Base-by-base conservation (phyloP, 2,797 vertebrate genomes). In the Enteromius afrohamiltoni region DNA sequence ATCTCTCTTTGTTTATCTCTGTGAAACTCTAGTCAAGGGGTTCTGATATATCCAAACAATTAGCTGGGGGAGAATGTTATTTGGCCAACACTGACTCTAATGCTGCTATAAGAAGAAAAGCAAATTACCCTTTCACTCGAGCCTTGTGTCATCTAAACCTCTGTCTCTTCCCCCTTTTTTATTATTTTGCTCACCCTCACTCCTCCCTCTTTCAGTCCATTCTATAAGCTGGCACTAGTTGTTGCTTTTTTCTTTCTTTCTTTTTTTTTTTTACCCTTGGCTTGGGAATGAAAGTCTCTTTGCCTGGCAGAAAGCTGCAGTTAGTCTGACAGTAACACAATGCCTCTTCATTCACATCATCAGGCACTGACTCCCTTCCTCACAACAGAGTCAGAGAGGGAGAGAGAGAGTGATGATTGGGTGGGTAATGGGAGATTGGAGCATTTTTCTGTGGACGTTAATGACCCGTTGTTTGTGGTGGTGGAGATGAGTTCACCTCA, bases 241-340 rank as follows among this genome's bases (percentile, higher is more conserved):
- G 71, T 69, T 11, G 62, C 37, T 37, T 47, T 21, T 23, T 21
- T 29, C 37, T 37, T 37, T 37, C 34, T 76, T 6, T n/a, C n/a
- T 6, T 31, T 31, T 31, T 31, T 14, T 37, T 62, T 74, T 81
- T 53, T 73, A 75, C 40, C 75, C 34, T 75, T 73, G 42, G 73
- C 62, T 71, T 51, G 23, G 62, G 68, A 80, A 60, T 76, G 77
- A 80, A 87, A 87, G 74, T 69, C 80, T 80, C 84, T 86, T 88
- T 85, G 53, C 64, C 19, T 81, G 84, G 75, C 82, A 84, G 68
- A 79, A 64, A 81, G 75, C 83, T 81, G 82, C 73, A 87, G 83
- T 79, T 73, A 82, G 68, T 79, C 60, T 85, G 85, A 83, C 87
- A 87, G 80, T 79, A 87, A 85, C 85, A 88, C 74, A 88, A 86